Conservation (phyloP, 2,888 invertebrate genomes). For the Lamproptera curius region DNA sequence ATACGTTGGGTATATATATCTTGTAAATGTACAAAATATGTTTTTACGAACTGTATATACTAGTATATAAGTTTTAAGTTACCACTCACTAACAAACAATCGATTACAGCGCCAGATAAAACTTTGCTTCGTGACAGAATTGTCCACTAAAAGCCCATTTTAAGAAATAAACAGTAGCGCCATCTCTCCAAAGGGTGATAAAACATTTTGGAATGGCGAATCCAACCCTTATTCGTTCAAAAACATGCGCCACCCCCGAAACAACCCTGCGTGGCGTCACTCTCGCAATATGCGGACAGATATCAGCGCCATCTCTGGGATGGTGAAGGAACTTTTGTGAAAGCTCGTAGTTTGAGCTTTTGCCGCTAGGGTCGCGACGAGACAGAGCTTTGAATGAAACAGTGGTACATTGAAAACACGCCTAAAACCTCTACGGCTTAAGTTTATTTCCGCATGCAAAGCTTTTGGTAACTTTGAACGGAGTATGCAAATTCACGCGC, state of each 20-base stretch:
- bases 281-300: conserved; percentile 35
- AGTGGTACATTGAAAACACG: conserved; percentile 32
- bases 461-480: conserved; percentile 41
- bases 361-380: conserved; percentile 48
- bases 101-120: too few species aligned
- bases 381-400: conserved; percentile 65
- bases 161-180: conserved; percentile 30
- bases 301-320: conserved; percentile 62
- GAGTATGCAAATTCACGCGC: conserved; percentile 76
- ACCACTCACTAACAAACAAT: too few species aligned
- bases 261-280: conserved; percentile 33
- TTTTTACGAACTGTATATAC: too few species aligned
- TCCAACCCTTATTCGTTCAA: conserved; percentile 32
- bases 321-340: conserved; percentile 54
- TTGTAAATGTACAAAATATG: too few species aligned
- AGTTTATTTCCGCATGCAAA: conserved; percentile 43
- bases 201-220: conserved; percentile 25
- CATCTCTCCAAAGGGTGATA: conserved; percentile 37
- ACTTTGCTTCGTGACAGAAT: too few species aligned
- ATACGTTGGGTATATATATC: too few species aligned
- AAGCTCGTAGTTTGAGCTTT: conserved; percentile 56
- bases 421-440: conserved; percentile 35
- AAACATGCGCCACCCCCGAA: conserved; percentile 45
- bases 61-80: too few species aligned
- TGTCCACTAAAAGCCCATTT: neutral